These are phyloP conservation scores for Dascillus cervinus DNA, from an alignment of 2,888 invertebrate species.

Conservation along the genomic window DNA sequence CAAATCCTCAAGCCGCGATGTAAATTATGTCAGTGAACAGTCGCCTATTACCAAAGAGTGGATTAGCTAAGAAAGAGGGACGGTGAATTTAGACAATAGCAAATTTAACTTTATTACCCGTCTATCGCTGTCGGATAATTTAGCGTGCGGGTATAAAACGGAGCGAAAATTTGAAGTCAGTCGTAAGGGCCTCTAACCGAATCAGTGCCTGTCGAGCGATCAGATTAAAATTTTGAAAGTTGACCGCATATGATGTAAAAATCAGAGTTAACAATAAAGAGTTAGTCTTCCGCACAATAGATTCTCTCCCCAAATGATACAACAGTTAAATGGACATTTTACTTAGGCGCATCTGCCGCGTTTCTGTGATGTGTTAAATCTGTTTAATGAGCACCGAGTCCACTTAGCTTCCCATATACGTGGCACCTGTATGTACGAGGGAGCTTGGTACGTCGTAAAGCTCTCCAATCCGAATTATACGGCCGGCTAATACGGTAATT, in stretches of 20 bases:
- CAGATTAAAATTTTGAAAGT: background rate
- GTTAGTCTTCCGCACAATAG: conserved; percentile 27
- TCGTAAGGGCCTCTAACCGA: no score
- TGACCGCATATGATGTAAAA: background rate
- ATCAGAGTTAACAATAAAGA: conserved; percentile 21
- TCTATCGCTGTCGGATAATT: no score
- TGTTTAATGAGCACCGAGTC: conserved; percentile 10
- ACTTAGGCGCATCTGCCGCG: conserved; percentile 23
- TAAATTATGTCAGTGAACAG: conserved; percentile 43
- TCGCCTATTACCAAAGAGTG: no score
- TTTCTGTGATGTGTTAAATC: conserved; percentile 10
- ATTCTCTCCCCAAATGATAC: conserved; percentile 21
- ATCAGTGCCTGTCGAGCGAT: no score
- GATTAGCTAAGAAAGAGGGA: no score
- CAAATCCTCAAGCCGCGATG: conserved; percentile 40
- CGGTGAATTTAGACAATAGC: no score
- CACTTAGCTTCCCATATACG: conserved; percentile 7
- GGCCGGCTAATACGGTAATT: conserved; percentile 26
- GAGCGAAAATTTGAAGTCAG: no score
- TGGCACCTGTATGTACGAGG: conserved; percentile 9
- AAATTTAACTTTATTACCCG: no score
- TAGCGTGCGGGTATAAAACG: no score
- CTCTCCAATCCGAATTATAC: conserved; percentile 10
- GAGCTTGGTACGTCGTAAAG: no score
- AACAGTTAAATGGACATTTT: conserved; percentile 21